These are phyloP conservation scores for Ypsolopha sequella DNA, from an alignment of 2,888 invertebrate genomes.

Conservation along the genomic window DNA sequence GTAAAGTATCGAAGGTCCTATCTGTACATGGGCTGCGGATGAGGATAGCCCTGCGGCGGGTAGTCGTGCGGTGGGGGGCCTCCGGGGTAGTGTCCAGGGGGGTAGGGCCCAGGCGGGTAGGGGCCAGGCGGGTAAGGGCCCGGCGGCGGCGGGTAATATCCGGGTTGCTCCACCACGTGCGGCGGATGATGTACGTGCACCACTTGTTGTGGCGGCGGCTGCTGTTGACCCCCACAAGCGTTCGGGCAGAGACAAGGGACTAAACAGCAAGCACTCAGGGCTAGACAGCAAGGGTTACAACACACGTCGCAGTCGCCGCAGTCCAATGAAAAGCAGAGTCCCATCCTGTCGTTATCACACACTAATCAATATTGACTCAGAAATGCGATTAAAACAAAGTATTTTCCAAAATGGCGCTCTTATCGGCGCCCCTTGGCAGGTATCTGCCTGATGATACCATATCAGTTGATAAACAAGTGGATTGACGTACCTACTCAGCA, in stretches of 20 bases:
- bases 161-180: constrained; percentile 27
- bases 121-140: constrained; percentile 8
- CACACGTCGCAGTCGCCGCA: constrained; percentile 53
- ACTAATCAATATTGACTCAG: not conserved
- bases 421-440: too few relatives aligned
- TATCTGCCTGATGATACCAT: too few relatives aligned
- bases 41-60: constrained; percentile 28
- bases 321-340: constrained; percentile 54
- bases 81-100: constrained; percentile 6
- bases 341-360: constrained; percentile 32
- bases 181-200: constrained; percentile 50
- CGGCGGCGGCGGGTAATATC: constrained; percentile 19
- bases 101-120: constrained; percentile 4
- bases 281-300: constrained; percentile 56
- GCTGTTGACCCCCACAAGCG: constrained; percentile 55
- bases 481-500: too few relatives aligned
- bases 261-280: constrained; percentile 53
- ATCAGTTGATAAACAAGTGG: too few relatives aligned
- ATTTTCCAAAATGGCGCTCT: too few relatives aligned
- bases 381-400: too few relatives aligned
- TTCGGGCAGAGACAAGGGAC: constrained; percentile 57
- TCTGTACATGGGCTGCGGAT: constrained; percentile 32
- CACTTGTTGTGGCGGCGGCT: constrained; percentile 37
- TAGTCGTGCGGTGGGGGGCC: constrained; percentile 31
- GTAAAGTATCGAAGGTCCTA: constrained; percentile 20